These are phyloP conservation scores for Pollenia griseotomentosa DNA, from an alignment of 2,888 invertebrate genomes.

Conservation along the genomic window DNA sequence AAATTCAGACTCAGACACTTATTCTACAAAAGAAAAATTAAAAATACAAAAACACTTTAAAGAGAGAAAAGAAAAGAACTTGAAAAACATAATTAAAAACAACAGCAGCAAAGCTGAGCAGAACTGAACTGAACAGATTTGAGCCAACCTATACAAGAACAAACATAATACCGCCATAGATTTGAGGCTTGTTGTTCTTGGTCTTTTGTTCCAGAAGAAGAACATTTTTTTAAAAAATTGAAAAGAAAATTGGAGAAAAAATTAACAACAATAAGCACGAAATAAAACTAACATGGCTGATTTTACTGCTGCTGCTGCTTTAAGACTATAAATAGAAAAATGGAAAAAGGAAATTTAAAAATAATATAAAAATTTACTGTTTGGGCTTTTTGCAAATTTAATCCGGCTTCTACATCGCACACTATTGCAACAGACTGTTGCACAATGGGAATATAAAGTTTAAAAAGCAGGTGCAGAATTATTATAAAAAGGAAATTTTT, in stretches of 20 bases:
- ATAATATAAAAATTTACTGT: conserved; percentile 14
- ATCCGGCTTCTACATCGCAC: neutral
- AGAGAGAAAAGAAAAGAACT: conserved; percentile 17
- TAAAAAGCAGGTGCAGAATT: neutral
- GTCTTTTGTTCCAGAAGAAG: neutral
- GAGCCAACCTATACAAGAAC: conserved; percentile 21
- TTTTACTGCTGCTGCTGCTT: neutral
- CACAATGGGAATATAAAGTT: neutral
- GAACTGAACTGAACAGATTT: neutral
- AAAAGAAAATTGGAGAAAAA: neutral
- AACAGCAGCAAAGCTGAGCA: neutral
- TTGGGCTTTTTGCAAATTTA: conserved; percentile 22
- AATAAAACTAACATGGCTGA: conserved; percentile 36
- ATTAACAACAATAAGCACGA: conserved; percentile 9
- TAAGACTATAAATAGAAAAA: conserved; percentile 2
- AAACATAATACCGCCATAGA: conserved; percentile 38
- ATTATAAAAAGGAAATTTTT: neutral
- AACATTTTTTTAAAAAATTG: neutral
- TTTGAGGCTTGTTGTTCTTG: conserved; percentile 39
- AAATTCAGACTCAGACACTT: conserved; percentile 50
- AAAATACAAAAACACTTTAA: conserved; percentile 14
- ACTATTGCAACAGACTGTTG: neutral
- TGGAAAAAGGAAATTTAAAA: conserved; percentile 23
- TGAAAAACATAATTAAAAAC: conserved; percentile 29
- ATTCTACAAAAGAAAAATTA: neutral